phyloP scores from a whole-genome alignment of 2,888 invertebrate genomes.

The Yponomeuta cagnagella region DNA sequence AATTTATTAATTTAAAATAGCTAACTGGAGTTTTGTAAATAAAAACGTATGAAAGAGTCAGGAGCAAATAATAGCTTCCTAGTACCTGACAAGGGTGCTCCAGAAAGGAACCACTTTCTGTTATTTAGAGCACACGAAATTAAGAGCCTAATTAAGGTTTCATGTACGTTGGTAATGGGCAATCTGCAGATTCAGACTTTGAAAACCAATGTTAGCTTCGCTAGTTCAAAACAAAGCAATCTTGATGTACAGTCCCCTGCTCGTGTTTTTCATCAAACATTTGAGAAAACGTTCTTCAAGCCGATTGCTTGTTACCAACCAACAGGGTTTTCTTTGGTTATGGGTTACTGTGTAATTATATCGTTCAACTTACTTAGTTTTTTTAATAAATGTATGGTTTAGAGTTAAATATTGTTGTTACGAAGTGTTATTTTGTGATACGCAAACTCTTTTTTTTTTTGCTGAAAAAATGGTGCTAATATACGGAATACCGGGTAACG shows the following conservation, averaged over 20 bases:
- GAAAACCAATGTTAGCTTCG: too few species aligned
- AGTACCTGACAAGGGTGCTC: slow-evolving; percentile 72
- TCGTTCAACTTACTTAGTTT: not conserved
- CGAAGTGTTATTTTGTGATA: not conserved
- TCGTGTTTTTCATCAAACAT: too few species aligned
- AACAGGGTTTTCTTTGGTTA: slow-evolving; percentile 45
- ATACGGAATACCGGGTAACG: slow-evolving; percentile 31
- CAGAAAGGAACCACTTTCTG: slow-evolving; percentile 38
- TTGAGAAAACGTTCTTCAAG: slow-evolving; percentile 4
- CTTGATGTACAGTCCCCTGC: too few species aligned
- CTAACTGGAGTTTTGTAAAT: slow-evolving; percentile 13
- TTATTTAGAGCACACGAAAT: not conserved
- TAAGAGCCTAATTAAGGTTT: slow-evolving; percentile 19
- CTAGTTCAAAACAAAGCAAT: too few species aligned
- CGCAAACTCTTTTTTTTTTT: slow-evolving; percentile 18
- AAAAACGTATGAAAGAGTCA: slow-evolving; percentile 43
- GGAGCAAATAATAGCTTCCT: slow-evolving; percentile 67
- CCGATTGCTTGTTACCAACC: slow-evolving; percentile 51
- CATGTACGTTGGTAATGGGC: slow-evolving; percentile 48
- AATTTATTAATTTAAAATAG: slow-evolving; percentile 11
- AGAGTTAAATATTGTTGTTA: not conserved
- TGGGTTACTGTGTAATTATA: slow-evolving; percentile 30
- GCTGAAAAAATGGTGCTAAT: slow-evolving; percentile 64
- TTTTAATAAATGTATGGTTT: too few species aligned
- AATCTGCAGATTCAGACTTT: slow-evolving; percentile 27